phyloP scores from a whole-genome alignment of 2,888 invertebrate genomes.

The Agriopis marginaria region DNA sequence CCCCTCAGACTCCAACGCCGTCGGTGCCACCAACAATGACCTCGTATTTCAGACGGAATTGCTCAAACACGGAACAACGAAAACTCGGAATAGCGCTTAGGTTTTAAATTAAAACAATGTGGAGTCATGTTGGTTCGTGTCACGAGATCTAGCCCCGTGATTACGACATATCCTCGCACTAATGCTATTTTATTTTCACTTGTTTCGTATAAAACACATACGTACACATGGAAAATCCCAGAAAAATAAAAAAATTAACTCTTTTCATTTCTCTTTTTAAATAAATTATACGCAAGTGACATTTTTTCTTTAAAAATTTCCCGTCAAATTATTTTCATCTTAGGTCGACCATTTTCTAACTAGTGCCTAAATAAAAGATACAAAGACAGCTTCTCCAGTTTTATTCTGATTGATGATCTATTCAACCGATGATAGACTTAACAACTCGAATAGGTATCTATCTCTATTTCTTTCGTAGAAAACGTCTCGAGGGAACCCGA shows the following conservation, averaged over 20 bases:
- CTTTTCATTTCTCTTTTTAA: too few relatives aligned
- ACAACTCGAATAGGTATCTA: conserved; percentile 10
- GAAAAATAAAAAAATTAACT: neutral
- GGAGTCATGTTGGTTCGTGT: conserved; percentile 41
- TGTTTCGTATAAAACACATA: neutral
- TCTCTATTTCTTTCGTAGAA: conserved; percentile 17
- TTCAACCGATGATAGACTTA: conserved; percentile 36
- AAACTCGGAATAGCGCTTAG: conserved; percentile 75
- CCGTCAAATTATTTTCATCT: neutral
- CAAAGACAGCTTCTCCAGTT: neutral
- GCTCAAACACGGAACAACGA: conserved; percentile 83
- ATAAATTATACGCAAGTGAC: neutral
- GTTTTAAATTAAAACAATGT: conserved; percentile 57
- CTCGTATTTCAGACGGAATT: conserved; percentile 86
- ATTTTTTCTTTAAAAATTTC: neutral
- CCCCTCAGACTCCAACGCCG: conserved; percentile 73
- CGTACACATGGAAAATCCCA: neutral
- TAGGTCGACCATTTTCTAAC: neutral
- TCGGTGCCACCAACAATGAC: conserved; percentile 85
- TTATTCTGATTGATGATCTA: conserved; percentile 30
- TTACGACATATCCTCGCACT: conserved; percentile 29
- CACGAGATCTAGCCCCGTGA: conserved; percentile 39
- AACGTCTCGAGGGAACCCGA: conserved; percentile 12
- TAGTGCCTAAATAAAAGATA: neutral
- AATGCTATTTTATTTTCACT: conserved; percentile 18